Evolutionary conservation across 23 tunicate genomes (phyloP).

Genomic region (Diplosoma virens): DNA sequence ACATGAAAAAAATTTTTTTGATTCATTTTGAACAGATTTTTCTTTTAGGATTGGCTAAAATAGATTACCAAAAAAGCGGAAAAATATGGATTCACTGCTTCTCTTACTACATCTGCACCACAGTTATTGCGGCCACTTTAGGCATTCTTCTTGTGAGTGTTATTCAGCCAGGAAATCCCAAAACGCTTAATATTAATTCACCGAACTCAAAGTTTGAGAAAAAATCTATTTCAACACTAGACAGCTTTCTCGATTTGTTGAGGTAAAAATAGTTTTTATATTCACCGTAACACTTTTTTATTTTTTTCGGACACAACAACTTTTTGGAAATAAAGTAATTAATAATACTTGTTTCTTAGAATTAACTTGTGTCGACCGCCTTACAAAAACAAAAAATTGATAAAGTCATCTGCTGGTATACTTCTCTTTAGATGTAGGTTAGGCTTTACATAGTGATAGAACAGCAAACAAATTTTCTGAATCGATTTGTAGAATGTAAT

Average conservation of each 20-base stretch:
- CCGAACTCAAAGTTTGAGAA: background rate
- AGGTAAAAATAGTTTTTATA: too few species aligned
- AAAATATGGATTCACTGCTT: constrained; percentile 79
- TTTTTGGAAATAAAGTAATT: too few species aligned
- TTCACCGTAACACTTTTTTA: background rate
- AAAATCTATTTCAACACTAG: constrained; percentile 57
- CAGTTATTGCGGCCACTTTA: constrained; percentile 66
- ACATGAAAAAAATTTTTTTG: background rate
- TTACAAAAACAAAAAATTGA: too few species aligned
- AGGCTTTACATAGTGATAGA: too few species aligned
- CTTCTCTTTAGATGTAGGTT: too few species aligned
- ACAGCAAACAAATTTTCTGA: too few species aligned
- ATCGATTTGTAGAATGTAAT: too few species aligned
- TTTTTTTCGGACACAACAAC: too few species aligned
- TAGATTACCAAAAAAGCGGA: constrained; percentile 71
- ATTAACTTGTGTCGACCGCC: too few species aligned
- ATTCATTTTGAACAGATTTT: background rate
- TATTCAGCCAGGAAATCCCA: constrained; percentile 60
- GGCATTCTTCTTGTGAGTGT: constrained; percentile 70
- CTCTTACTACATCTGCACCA: constrained; percentile 75
- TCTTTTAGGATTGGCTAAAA: constrained; percentile 66
- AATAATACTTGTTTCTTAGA: too few species aligned
- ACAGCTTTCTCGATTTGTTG: constrained; percentile 78
- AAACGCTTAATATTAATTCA: too few species aligned
- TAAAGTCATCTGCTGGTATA: too few species aligned